Evolutionary conservation across 2,888 invertebrate species (phyloP), one percentile per base, ranked within the genome.

Genomic region (Phymatocera aterrima): DNA sequence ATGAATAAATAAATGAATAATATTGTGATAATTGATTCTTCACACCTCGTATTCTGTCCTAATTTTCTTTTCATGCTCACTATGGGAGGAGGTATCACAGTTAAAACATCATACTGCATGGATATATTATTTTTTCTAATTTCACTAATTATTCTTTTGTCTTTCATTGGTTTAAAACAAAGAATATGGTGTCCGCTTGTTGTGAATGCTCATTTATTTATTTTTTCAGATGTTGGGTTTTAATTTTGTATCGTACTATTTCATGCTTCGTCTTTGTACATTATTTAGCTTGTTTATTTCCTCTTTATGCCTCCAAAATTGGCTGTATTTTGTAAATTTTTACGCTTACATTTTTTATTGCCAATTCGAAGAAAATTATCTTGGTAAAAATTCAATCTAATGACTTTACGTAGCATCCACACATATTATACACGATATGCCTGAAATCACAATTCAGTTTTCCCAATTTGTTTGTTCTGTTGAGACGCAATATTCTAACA

Each of bases 381-480:
- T 65, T 4, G 65, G 5, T 65, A 10, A 3, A n/a, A 10, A 65
- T n/a, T 28, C n/a, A 31, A 21, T 24, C 5, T 31, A 51, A 51
- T 72, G 51, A 51, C 34, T 48, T 34, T 34, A 31, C 51, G 21
- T 72, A 68, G 24, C 28, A 68, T 68, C 24, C 46, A 46, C 43
- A 28, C 3, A 15, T 68, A 28, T 68, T 5, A n/a, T n/a, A 8
- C 57, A 21, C 10, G 46, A 68, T 68, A 51, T 24, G 34, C 34
- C 34, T 51, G 8, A 48, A 72, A 72, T 72, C 72, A 72, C 72
- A 72, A 72, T 72, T 72, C 72, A 72, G 72, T 72, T 72, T 72
- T 51, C 72, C 24, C 28, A 72, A 68, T 28, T 68, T n/a, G 43
- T 15, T 2, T 34, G 12, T 37, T 37, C 34, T 6, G 31, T 64